Percentiles rank a stretch among this genome's conserved stretches.
Evolutionary conservation across 1,140 invertebrate genomes (phyloP).

Genomic region (Neodiprion lecontei): DNA sequence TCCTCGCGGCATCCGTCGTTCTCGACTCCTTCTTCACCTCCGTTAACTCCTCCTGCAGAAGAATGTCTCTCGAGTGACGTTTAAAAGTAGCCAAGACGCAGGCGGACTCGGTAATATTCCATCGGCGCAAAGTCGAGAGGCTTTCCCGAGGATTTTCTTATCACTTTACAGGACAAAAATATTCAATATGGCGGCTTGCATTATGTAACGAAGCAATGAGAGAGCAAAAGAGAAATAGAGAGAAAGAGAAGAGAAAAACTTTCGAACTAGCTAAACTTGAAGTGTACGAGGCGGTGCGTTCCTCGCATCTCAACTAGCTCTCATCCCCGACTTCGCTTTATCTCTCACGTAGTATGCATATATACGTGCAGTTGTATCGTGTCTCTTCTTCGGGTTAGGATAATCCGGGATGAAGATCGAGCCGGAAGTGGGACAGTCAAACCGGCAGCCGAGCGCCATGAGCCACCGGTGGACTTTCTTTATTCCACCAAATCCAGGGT

Average conservation of each 20-base stretch:
- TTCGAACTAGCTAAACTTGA: not conserved
- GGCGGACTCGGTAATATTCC: constrained; percentile 7
- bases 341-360: not conserved
- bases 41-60: not conserved
- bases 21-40: not conserved
- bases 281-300: constrained; percentile 1
- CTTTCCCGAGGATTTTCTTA: constrained; percentile 47
- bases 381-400: too few species aligned
- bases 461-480: too few species aligned
- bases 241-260: not conserved
- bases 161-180: constrained; percentile 46
- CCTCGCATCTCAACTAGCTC: constrained; percentile 28
- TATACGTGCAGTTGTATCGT: too few species aligned
- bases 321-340: not conserved
- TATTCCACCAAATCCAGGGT: too few species aligned
- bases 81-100: constrained; percentile 2
- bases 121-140: not conserved
- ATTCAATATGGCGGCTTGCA: constrained; percentile 51
- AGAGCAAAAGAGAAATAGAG: constrained; percentile 7
- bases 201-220: constrained; percentile 46
- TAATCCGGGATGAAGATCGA: too few species aligned
- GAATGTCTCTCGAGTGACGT: not conserved
- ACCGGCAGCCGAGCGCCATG: too few species aligned
- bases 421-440: too few species aligned
- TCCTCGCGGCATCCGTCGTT: not conserved